Evolutionary conservation across 2,888 invertebrate species (phyloP).

Genomic region (Creontiades dilutus): DNA sequence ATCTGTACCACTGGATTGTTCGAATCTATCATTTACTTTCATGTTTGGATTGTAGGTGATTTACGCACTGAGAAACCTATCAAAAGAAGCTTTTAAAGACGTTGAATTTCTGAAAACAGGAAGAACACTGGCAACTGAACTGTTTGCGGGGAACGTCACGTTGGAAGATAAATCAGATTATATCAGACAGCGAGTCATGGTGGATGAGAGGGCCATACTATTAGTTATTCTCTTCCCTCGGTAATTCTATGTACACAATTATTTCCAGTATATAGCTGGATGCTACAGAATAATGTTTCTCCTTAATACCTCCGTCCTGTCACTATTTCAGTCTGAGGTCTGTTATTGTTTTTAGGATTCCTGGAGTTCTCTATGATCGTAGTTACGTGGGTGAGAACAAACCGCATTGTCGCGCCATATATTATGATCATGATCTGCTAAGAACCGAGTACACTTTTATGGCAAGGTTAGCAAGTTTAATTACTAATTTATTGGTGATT

Average conservation of each 20-base stretch:
- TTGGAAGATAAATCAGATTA: constrained; percentile 68
- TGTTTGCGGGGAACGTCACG: constrained; percentile 8
- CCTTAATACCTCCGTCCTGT: too few relatives aligned
- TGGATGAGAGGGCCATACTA: constrained; percentile 67
- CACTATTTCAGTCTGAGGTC: too few relatives aligned
- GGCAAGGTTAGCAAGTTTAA: too few relatives aligned
- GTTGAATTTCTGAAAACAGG: constrained; percentile 56
- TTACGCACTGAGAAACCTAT: constrained; percentile 66
- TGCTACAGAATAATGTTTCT: too few relatives aligned
- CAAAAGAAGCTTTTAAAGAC: constrained; percentile 65
- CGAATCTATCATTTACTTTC: too few relatives aligned
- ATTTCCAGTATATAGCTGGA: background rate
- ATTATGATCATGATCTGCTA: constrained; percentile 35
- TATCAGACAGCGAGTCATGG: constrained; percentile 43
- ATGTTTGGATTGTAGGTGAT: constrained; percentile 36
- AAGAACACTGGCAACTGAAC: constrained; percentile 17
- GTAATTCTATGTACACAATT: background rate
- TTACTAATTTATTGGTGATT: background rate
- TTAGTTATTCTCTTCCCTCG: constrained; percentile 58
- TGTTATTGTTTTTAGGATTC: constrained; percentile 25
- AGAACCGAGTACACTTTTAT: background rate
- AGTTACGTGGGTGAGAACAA: background rate
- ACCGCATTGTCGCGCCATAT: background rate
- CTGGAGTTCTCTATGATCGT: constrained; percentile 37
- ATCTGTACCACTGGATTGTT: too few relatives aligned